A percentile compares a stretch with the other conserved stretches of the same genome.
phyloP scores from a whole-genome alignment of 2,888 invertebrate genomes.

The Augiades crinisus region DNA sequence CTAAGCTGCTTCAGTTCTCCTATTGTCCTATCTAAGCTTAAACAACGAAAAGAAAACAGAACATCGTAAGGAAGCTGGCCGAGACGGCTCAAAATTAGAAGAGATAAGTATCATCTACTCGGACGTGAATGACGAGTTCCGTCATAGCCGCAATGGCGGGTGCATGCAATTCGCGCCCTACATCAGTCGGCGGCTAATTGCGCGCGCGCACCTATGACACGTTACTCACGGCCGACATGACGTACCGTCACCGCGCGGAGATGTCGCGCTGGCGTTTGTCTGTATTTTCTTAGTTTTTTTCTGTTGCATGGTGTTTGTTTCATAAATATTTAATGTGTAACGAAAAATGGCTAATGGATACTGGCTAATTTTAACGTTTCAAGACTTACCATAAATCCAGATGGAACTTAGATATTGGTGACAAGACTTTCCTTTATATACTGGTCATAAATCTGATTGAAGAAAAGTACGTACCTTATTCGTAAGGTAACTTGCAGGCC shows the following conservation, averaged over 20 bases:
- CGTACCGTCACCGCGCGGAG: neutral
- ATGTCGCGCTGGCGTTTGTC: neutral
- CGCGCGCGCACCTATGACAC: conserved; percentile 44
- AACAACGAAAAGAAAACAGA: too few species aligned
- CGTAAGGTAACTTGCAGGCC: too few species aligned
- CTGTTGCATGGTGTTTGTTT: neutral
- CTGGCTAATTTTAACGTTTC: too few species aligned
- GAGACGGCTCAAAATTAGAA: neutral
- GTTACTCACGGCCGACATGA: conserved; percentile 27
- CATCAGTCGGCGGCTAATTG: conserved; percentile 45
- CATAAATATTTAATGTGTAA: too few species aligned
- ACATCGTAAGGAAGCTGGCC: too few species aligned
- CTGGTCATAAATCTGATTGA: too few species aligned
- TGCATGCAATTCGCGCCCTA: conserved; percentile 38
- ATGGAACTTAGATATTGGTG: too few species aligned
- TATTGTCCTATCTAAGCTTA: neutral
- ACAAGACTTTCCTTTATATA: too few species aligned
- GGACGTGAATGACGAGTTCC: conserved; percentile 24
- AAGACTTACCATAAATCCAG: too few species aligned
- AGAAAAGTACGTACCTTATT: too few species aligned
- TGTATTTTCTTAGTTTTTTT: neutral
- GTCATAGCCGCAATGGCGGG: conserved; percentile 42
- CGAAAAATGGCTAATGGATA: too few species aligned
- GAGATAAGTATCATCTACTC: conserved; percentile 3
- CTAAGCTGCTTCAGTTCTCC: too few species aligned